These are phyloP conservation scores for Elegia similella DNA, from an alignment of 2,888 invertebrate genomes.

Conservation along the genomic window DNA sequence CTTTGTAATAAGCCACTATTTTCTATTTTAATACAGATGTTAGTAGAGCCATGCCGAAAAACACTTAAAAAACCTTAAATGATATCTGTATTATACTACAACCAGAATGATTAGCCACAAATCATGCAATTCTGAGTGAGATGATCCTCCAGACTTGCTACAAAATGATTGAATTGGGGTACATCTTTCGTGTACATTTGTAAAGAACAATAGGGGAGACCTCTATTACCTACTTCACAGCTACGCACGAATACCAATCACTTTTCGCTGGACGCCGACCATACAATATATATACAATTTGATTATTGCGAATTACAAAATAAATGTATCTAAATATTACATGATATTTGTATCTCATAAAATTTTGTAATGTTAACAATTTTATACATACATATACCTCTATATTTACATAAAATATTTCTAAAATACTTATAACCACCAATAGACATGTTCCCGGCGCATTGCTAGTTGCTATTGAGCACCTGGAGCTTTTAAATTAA, in stretches of 20 bases:
- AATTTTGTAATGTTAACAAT: constrained; percentile 65
- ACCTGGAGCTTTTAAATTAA: constrained; percentile 6
- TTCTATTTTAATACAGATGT: constrained; percentile 6
- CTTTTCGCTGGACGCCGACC: background rate
- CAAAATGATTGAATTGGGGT: background rate
- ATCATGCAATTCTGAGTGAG: background rate
- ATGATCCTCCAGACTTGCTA: constrained; percentile 1
- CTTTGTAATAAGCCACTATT: background rate
- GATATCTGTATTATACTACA: constrained; percentile 6
- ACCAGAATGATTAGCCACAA: constrained; percentile 11
- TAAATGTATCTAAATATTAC: constrained; percentile 16
- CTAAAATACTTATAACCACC: constrained; percentile 63
- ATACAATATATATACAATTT: constrained; percentile 17
- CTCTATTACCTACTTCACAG: background rate
- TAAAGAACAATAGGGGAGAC: constrained; percentile 1
- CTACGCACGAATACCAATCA: constrained; percentile 7
- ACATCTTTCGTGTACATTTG: background rate
- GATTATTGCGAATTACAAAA: constrained; percentile 36
- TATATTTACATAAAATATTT: constrained; percentile 69
- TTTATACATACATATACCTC: constrained; percentile 52
- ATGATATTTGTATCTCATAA: constrained; percentile 38
- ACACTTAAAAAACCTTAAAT: background rate
- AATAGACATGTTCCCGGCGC: constrained; percentile 33
- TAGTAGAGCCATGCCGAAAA: constrained; percentile 16
- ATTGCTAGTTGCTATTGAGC: constrained; percentile 5